Evolutionary conservation across 2,113 vertebrate species (phyloP), one percentile per base, ranked within the genome.

Genomic region (Neogale vison): DNA sequence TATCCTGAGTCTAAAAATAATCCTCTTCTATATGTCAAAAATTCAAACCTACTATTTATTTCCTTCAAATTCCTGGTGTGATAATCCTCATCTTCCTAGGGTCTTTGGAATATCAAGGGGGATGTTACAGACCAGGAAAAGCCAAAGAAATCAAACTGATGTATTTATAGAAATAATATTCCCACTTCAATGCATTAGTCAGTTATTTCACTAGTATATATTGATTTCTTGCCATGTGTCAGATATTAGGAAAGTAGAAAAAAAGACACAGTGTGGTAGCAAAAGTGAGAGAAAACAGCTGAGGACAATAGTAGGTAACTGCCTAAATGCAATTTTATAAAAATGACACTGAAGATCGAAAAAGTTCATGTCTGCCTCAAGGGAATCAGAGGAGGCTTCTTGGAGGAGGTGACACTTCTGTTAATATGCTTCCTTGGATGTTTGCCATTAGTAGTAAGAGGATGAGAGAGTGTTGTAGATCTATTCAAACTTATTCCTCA

Each of bases 151-250:
- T 89, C 50, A 80, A n/a, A 15, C 86, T 81, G 79, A 91, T 39
- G 6, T 84, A 6, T 88, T 88, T 88, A 39, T 55, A 89, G 79
- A 82, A 84, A 36, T 65, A 63, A 42, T 31, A 91, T 95, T 93
- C 13, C 45, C 24, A 63, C 52, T 84, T 71, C 12, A 71, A 39
- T 79, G 89, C 72, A 34, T 61, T 59, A 83, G 13, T 92, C 21
- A 83, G 17, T 88, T 72, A 89, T 55, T 63, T 31, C 39, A 79
- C 31, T 71, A 79, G 52, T 57, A 76, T 88, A 69, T 88, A 61
- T 89, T 93, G 69, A 88, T 69, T 93, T 85, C 14, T 90, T 85
- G n/a, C 13, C 80, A 86, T 80, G 52, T 65, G 45, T 71, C n/a
- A 85, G 45, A 42, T 85, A 47, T 47, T 57, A 93, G 45, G 29